phyloP scores from a whole-genome alignment of 2,888 invertebrate species.

The Aphodius granarius region DNA sequence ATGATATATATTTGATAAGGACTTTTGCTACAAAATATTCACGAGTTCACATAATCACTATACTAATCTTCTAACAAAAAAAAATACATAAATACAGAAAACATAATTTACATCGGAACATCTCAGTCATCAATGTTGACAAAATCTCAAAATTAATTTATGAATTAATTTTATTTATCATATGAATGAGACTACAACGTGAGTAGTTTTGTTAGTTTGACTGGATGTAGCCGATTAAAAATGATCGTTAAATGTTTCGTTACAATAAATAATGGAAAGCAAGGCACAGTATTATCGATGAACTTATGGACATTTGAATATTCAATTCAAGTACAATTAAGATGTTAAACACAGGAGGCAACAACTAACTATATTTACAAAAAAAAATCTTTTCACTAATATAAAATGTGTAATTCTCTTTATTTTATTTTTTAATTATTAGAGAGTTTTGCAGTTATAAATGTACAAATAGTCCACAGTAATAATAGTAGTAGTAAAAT shows the following conservation, averaged over 20 bases:
- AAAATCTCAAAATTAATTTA: conserved; percentile 1
- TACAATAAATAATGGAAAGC: conserved; percentile 43
- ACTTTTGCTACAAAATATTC: conserved; percentile 35
- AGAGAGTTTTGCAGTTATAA: not conserved
- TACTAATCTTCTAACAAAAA: conserved; percentile 38
- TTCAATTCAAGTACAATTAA: not conserved
- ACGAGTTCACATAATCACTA: conserved; percentile 34
- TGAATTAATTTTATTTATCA: not conserved
- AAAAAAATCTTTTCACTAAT: not conserved
- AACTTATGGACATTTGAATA: conserved; percentile 29
- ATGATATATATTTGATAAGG: conserved; percentile 30
- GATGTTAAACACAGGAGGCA: not conserved
- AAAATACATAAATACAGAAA: conserved; percentile 44
- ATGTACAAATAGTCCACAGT: not conserved
- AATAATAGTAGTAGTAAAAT: not conserved
- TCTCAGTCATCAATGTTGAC: not conserved
- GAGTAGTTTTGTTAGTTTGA: not conserved
- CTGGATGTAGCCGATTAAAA: conserved; percentile 2
- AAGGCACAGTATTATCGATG: conserved; percentile 45
- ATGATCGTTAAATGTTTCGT: conserved; percentile 27
- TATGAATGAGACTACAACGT: not conserved
- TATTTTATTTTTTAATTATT: not conserved
- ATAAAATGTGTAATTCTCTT: not conserved
- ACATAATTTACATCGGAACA: conserved; percentile 40
- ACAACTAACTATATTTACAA: not conserved